A percentile compares a stretch with the other conserved stretches of the same genome.
These are phyloP conservation scores for Euthynnus affinis DNA, from an alignment of 2,797 vertebrate species.

Conservation along the genomic window DNA sequence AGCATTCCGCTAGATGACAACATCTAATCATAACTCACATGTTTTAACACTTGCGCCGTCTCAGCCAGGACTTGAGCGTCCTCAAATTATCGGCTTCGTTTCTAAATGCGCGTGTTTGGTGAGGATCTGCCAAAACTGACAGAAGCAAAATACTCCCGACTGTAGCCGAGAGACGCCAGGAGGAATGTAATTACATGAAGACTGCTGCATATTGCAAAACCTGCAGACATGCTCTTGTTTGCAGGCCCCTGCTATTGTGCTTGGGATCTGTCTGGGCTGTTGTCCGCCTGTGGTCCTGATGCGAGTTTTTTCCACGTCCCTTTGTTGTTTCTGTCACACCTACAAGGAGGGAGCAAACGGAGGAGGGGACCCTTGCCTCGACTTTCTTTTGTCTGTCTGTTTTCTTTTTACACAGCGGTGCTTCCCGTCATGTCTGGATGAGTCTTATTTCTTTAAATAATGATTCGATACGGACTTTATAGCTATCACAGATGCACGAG, in stretches of 20 bases:
- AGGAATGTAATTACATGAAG: constrained; percentile 72
- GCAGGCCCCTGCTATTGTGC: constrained; percentile 51
- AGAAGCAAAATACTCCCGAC: constrained; percentile 57
- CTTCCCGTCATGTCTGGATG: background rate
- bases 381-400: constrained; percentile 73
- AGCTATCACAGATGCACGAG: constrained; percentile 6
- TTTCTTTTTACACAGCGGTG: constrained; percentile 23
- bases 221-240: constrained; percentile 59
- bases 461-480: constrained; percentile 18
- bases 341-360: constrained; percentile 56
- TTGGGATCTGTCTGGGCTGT: constrained; percentile 55
- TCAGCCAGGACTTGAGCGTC: constrained; percentile 44
- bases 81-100: constrained; percentile 45
- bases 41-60: constrained; percentile 31
- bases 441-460: constrained; percentile 8
- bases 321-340: constrained; percentile 79
- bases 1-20: constrained; percentile 46
- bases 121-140: constrained; percentile 48
- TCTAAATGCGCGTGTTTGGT: constrained; percentile 37
- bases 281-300: constrained; percentile 85
- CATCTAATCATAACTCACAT: constrained; percentile 50
- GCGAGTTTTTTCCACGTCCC: constrained; percentile 79
- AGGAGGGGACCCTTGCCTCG: constrained; percentile 45
- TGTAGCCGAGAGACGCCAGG: constrained; percentile 63
- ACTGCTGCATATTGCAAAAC: constrained; percentile 70